Evolutionary conservation across 2,113 vertebrate genomes (phyloP).

Genomic region (Percopsis transmontana): DNA sequence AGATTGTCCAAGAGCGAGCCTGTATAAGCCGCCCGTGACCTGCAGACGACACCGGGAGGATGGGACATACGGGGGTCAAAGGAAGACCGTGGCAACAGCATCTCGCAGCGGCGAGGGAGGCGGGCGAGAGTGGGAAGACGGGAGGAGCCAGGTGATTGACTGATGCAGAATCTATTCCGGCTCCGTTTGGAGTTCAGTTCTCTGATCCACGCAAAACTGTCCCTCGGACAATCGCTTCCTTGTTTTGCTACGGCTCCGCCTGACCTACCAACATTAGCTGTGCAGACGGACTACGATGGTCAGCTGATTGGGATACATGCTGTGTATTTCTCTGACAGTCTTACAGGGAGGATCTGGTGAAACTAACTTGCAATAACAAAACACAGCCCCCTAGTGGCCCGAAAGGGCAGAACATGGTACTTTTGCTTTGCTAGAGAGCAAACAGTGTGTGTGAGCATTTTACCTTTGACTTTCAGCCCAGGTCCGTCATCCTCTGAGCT

Average conservation of each 20-base stretch:
- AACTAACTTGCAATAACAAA: slow-evolving; percentile 19
- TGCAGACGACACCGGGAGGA: slow-evolving; percentile 59
- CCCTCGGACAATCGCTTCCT: slow-evolving; percentile 9
- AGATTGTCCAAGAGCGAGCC: slow-evolving; percentile 56
- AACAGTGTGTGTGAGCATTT: neutral
- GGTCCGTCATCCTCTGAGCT: slow-evolving; percentile 76
- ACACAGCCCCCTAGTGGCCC: slow-evolving; percentile 69
- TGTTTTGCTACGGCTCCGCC: neutral
- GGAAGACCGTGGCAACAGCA: slow-evolving; percentile 11
- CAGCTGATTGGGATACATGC: too few relatives aligned
- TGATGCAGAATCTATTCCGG: slow-evolving; percentile 4
- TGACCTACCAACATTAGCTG: neutral
- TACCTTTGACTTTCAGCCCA: slow-evolving; percentile 79
- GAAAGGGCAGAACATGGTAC: neutral
- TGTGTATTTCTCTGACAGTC: too few relatives aligned
- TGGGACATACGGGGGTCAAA: slow-evolving; percentile 41
- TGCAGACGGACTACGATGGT: too few relatives aligned
- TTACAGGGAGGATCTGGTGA: neutral
- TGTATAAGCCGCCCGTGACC: slow-evolving; percentile 66
- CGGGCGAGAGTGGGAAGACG: too few relatives aligned
- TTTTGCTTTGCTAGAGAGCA: neutral
- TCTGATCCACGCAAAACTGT: slow-evolving; percentile 4
- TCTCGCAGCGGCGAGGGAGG: slow-evolving; percentile 13
- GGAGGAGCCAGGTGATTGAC: neutral
- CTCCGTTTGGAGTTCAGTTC: slow-evolving; percentile 21